Conservation (phyloP, 2,888 invertebrate species). For the Azorinus chamasolen region DNA sequence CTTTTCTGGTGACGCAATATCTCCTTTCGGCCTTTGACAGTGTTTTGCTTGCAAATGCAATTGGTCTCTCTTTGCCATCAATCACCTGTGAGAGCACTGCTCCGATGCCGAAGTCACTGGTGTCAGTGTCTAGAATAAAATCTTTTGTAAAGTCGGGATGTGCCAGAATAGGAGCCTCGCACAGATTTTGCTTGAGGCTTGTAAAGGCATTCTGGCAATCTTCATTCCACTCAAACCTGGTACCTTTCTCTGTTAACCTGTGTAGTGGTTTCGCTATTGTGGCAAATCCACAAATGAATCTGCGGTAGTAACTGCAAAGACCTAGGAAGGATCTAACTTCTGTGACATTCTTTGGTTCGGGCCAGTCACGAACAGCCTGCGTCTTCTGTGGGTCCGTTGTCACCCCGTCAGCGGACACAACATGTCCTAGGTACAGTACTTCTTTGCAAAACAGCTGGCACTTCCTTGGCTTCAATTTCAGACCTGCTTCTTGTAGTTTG, state of each 20-base stretch:
- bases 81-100: slow-evolving; percentile 28
- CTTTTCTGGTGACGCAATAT: slow-evolving; percentile 55
- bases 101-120: slow-evolving; percentile 29
- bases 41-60: slow-evolving; percentile 30
- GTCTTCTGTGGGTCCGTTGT: slow-evolving; percentile 24
- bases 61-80: slow-evolving; percentile 11
- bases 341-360: slow-evolving; percentile 13
- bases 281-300: slow-evolving; percentile 18
- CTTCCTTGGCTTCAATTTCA: slow-evolving; percentile 43
- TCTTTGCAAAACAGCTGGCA: slow-evolving; percentile 30
- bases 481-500: slow-evolving; percentile 22
- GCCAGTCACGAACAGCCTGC: slow-evolving; percentile 4
- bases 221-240: slow-evolving; percentile 18
- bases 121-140: slow-evolving; percentile 41
- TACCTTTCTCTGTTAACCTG: slow-evolving; percentile 18
- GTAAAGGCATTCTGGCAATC: slow-evolving; percentile 15
- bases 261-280: slow-evolving; percentile 35
- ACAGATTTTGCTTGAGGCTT: slow-evolving; percentile 7
- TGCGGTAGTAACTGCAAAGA: slow-evolving; percentile 31
- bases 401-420: slow-evolving; percentile 22
- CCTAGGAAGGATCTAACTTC: slow-evolving; percentile 37
- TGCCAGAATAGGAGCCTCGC: slow-evolving; percentile 16
- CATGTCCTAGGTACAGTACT: slow-evolving; percentile 39
- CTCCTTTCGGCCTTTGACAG: slow-evolving; percentile 17
- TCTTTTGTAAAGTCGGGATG: slow-evolving; percentile 15